Conservation (phyloP, 1,140 invertebrate species). For the Scaptomyza graminum region DNA sequence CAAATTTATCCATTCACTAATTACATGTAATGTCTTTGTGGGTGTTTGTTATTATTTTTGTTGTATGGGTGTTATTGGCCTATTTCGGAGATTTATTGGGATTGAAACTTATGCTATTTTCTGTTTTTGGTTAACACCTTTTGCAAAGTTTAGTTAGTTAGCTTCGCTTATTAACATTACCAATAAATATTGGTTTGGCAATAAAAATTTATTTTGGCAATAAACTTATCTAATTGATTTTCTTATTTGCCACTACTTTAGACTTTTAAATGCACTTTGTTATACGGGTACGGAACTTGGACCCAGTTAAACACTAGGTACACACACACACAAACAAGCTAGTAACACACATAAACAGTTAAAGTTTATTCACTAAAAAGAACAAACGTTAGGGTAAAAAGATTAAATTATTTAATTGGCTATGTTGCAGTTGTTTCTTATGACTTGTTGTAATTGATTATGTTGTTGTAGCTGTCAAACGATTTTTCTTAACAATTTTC, state of each 20-base stretch:
- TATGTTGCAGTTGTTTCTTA: constrained; percentile 5
- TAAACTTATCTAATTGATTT: constrained; percentile 10
- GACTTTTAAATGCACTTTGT: constrained; percentile 36
- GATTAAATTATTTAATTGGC: constrained; percentile 21
- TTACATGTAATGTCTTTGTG: neutral
- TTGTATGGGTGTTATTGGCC: constrained; percentile 6
- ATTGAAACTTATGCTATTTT: neutral
- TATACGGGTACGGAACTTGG: constrained; percentile 1
- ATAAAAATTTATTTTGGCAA: constrained; percentile 6
- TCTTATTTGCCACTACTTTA: constrained; percentile 2
- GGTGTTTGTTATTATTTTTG: neutral
- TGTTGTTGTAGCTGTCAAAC: constrained; percentile 13
- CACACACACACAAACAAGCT: constrained; percentile 10
- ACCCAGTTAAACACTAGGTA: constrained; percentile 4
- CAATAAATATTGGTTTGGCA: constrained; percentile 22
- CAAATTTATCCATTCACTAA: constrained; percentile 1
- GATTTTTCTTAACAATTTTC: constrained; percentile 24
- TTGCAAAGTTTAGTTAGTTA: constrained; percentile 21
- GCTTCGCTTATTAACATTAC: constrained; percentile 22
- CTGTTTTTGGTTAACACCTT: constrained; percentile 16
- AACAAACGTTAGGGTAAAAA: neutral
- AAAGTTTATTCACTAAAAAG: neutral
- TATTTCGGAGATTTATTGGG: constrained; percentile 3
- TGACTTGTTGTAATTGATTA: constrained; percentile 7
- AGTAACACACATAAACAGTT: neutral